Base-by-base conservation (phyloP, 1,140 invertebrate genomes). In the Drosophila teissieri region DNA sequence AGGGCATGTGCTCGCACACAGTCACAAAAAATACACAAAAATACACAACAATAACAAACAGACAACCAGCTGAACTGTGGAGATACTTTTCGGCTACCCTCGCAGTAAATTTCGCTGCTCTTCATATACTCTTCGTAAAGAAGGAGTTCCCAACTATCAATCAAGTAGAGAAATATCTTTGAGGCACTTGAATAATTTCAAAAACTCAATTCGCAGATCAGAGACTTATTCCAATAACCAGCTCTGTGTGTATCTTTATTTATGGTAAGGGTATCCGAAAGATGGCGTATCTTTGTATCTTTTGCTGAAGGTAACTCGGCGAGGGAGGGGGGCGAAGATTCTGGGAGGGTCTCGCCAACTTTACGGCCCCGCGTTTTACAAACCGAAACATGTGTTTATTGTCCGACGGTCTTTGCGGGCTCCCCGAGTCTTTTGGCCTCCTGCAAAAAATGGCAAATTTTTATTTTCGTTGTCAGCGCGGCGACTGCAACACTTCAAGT, bases 361-460 rank as follows among this genome's bases (percentile, higher is more conserved):
- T 85, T 85, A 85, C 70, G 83, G 82, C 74, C 61, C 56, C 82
- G 69, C 80, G 83, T 73, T 82, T 85, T 85, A 86, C 82, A 85
- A 88, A 88, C 82, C 82, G 83, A 85, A 85, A 85, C 83, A 85
- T 85, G 83, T 85, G 82, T 85, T 85, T 85, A 85, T 85, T 85
- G 78, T 85, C 82, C 82, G 24, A 75, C 78, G 37, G 61, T 22
- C 75, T 60, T 60, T 45, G 36, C 10, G 44, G 49, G 34, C 52
- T 64, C 52, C 24, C 42, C 15, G 55, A 46, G 48, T 39, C 76
- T 15, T 19, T 19, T 37, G 40, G 36, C 3, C 48, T 22, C 60
- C 39, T 36, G 62, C 36, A 22, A 37, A 55, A 68, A 61, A 37
- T 39, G 31, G 61, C 19, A 45, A 68, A 68, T 68, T 68, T 68